Conservation (phyloP, 2,888 invertebrate genomes). For the Sericinus montela region DNA sequence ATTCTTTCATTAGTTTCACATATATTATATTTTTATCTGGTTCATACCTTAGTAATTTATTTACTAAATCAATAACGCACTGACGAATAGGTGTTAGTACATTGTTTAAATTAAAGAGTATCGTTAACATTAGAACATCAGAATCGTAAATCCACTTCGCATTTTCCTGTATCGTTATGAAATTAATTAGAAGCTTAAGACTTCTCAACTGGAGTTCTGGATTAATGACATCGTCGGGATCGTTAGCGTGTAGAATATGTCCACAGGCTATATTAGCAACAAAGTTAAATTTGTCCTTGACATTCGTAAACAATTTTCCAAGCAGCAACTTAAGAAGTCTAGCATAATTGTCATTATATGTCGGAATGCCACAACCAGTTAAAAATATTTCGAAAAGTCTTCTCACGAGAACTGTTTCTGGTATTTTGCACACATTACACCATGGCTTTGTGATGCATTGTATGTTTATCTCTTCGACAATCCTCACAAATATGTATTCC, state of each 20-base stretch:
- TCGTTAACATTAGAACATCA: slow-evolving; percentile 68
- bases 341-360: slow-evolving; percentile 54
- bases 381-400: slow-evolving; percentile 69
- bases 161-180: slow-evolving; percentile 41
- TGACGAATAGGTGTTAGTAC: slow-evolving; percentile 75
- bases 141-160: slow-evolving; percentile 59
- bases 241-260: slow-evolving; percentile 59
- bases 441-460: slow-evolving; percentile 54
- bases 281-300: slow-evolving; percentile 74
- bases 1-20: slow-evolving; percentile 62
- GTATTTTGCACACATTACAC: slow-evolving; percentile 61
- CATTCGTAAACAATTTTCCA: slow-evolving; percentile 54
- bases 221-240: slow-evolving; percentile 63
- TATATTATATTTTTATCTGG: slow-evolving; percentile 56
- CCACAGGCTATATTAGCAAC: slow-evolving; percentile 78
- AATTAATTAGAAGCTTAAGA: slow-evolving; percentile 59
- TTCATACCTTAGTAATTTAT: slow-evolving; percentile 43
- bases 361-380: slow-evolving; percentile 62
- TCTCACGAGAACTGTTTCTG: slow-evolving; percentile 56
- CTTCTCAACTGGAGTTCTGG: slow-evolving; percentile 74
- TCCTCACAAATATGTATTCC: slow-evolving; percentile 70
- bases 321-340: slow-evolving; percentile 65
- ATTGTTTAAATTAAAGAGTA: slow-evolving; percentile 79
- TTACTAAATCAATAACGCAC: slow-evolving; percentile 75
- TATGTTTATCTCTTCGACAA: slow-evolving; percentile 69